Base-by-base conservation (phyloP, 2,113 vertebrate species). In the Lichenostomus cassidix region DNA sequence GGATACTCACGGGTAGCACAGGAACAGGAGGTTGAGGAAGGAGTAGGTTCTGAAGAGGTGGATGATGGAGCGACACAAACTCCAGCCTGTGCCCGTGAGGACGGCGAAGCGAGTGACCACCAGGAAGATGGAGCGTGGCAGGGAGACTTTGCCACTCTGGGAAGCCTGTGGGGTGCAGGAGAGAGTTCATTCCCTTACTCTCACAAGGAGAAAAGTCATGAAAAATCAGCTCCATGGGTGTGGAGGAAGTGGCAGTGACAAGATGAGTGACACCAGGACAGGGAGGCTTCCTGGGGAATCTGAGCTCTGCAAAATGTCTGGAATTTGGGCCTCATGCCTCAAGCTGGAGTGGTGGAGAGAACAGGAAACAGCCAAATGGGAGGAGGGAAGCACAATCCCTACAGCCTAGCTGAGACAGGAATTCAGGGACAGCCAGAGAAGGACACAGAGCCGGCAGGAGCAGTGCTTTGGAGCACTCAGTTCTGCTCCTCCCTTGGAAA, bases 21-120 rank as follows among this genome's bases (percentile, higher is more conserved):
- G 98, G 97, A 99, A 99, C 62, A 99, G 99, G 86, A 99, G 98
- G 90, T 99, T 99, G 74, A 99, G 98, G 91, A 99, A 98, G 5
- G 99, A 99, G 94, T 99, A 99, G 16, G 98, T 99, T 96, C 99
- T 98, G 98, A 99, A 99, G 68, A 99, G 99, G 96, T 99, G 98
- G 96, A 99, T 99, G 87, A 99, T 98, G 31, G 99, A 99, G 25
- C 99, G 98, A 76, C 99, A 99, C 95, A 99, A 96, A 83, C 99
- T 99, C 99, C 99, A 99, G 94, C 99, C 99, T 4, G 99, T 99
- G 91, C 99, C 98, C 15, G 99, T 99, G 50, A 99, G 98, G 78
- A 99, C 98, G 14, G 98, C 99, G 77, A 99, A 99, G n/a, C 99
- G 98, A 44, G 99, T 98, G 95, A 98, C 97, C 97, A 99, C 99